A percentile compares a stretch with the other conserved stretches of the same genome.
Conservation (phyloP, 2,113 vertebrate species). For the Saccopteryx bilineata region DNA sequence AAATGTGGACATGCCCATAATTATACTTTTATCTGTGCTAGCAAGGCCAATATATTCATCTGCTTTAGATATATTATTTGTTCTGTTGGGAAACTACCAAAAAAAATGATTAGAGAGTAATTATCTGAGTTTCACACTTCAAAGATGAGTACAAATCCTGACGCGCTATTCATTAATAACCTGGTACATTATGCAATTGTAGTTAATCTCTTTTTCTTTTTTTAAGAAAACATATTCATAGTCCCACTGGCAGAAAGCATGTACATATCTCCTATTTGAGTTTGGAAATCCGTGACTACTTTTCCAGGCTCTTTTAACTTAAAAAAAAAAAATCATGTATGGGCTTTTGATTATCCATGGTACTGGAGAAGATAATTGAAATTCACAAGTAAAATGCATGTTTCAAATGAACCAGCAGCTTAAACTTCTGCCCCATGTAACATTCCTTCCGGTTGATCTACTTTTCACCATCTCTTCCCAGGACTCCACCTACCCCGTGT, state of each 20-base stretch:
- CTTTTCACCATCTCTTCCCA: slow-evolving; percentile 51
- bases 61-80: background rate
- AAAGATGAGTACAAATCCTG: slow-evolving; percentile 44
- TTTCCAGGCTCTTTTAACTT: background rate
- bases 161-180: slow-evolving; percentile 20
- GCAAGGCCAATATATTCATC: slow-evolving; percentile 20
- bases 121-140: slow-evolving; percentile 66
- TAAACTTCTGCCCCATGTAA: slow-evolving; percentile 37
- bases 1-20: slow-evolving; percentile 14
- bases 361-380: slow-evolving; percentile 34
- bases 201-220: background rate
- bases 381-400: slow-evolving; percentile 45
- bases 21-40: slow-evolving; percentile 45
- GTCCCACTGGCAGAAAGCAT: background rate
- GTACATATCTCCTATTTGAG: slow-evolving; percentile 9
- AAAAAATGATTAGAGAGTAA: slow-evolving; percentile 71
- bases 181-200: slow-evolving; percentile 16
- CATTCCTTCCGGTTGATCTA: slow-evolving; percentile 45
- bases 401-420: slow-evolving; percentile 41
- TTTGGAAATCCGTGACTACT: slow-evolving; percentile 29
- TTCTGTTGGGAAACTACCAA: slow-evolving; percentile 50
- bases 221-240: background rate
- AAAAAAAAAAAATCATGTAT: background rate
- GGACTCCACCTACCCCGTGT: background rate
- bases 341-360: slow-evolving; percentile 8